Conservation (phyloP, 1,140 invertebrate species). For the Helicorthomorpha holstii region DNA sequence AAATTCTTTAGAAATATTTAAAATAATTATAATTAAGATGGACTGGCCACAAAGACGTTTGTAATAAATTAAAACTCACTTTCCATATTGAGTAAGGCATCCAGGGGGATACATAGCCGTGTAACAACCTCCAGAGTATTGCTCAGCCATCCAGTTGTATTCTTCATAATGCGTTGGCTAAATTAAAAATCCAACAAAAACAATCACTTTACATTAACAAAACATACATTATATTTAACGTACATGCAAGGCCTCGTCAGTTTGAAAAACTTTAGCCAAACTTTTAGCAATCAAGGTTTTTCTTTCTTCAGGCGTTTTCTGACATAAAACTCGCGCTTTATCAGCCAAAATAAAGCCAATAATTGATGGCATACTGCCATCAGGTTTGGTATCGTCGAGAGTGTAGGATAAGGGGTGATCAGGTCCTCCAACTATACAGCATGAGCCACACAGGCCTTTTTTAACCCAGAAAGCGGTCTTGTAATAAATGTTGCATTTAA, state of each 20-base stretch:
- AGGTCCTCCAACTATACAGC: neutral
- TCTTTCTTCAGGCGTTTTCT: constrained; percentile 2
- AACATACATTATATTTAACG: neutral
- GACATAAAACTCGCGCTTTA: neutral
- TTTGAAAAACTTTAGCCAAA: constrained; percentile 8
- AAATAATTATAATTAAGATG: neutral
- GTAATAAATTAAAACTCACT: neutral
- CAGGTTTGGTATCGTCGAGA: constrained; percentile 8
- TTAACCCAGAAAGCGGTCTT: constrained; percentile 22
- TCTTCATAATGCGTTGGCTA: constrained; percentile 22
- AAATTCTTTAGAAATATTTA: constrained; percentile 4
- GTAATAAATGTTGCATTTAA: constrained; percentile 26
- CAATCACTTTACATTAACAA: neutral
- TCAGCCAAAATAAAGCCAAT: constrained; percentile 10
- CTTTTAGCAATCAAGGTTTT: constrained; percentile 4
- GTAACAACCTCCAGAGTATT: constrained; percentile 23
- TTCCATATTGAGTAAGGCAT: constrained; percentile 9
- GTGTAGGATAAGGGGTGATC: constrained; percentile 4
- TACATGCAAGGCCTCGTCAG: constrained; percentile 7
- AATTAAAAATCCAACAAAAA: neutral
- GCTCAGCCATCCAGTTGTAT: constrained; percentile 25
- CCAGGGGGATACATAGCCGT: constrained; percentile 13
- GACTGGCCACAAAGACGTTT: neutral
- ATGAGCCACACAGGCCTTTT: constrained; percentile 4
- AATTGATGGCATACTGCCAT: constrained; percentile 2